Base-by-base conservation (phyloP, 2,888 invertebrate genomes). In the Melolontha melolontha region DNA sequence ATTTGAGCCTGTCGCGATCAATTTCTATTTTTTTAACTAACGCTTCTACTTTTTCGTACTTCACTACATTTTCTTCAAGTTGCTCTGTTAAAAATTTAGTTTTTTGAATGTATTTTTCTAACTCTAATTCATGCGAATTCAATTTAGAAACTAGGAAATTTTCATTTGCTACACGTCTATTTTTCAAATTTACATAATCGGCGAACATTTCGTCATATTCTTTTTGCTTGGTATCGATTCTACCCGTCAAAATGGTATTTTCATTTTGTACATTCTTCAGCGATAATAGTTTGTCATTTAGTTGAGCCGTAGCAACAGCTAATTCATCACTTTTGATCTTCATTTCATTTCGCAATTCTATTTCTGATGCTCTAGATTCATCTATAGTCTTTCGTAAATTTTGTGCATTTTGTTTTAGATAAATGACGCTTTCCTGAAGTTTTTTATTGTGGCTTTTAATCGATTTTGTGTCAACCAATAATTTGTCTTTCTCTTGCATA, bases 351-450 rank as follows among this genome's bases (percentile, higher is more conserved):
- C 41, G 34, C 42, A 62, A 17, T 49, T 57, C 57, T 40, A 44
- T 47, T 42, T 41, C 52, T 12, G 71, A 68, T 69, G 75, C 70
- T 66, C 78, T 75, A 1, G 77, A 66, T 12, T 74, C 70, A 64
- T 81, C 74, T 29, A 82, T 71, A 66, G 80, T 80, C 14, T 69
- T 71, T 34, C 78, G 76, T 27, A 81, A 51, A 70, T 79, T 81
- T 52, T 79, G 75, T 0, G 75, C 65, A 63, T 77, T 81, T 5
- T 77, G 79, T 73, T 81, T 77, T n/a, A 81, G 70, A 74, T 80
- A 80, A 34, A 73, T 71, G 12, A 76, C 67, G 27, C 75, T 79
- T 7, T 69, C 72, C 16, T 77, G 72, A 16, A 77, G 41, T 7
- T 74, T 71, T 16, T 74, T 75, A 52, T 77, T 79, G 47, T 64